Evolutionary conservation across 2,888 invertebrate species (phyloP).

Genomic region (Volucella inflata): DNA sequence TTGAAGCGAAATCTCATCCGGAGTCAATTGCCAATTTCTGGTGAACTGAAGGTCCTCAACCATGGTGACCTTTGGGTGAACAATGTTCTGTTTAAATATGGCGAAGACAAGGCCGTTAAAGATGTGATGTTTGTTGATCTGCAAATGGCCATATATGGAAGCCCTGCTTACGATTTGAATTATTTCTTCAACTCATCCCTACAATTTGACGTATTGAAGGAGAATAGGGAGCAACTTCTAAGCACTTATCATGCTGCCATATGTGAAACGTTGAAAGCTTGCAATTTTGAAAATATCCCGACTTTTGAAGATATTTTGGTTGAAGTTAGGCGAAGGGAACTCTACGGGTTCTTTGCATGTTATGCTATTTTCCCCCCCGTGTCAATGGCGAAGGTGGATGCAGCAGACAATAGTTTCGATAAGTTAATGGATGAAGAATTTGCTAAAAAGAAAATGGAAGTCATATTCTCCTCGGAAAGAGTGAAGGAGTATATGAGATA

Average conservation of each 20-base stretch:
- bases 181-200: constrained; percentile 81
- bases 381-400: constrained; percentile 77
- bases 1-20: constrained; percentile 77
- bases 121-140: constrained; percentile 80
- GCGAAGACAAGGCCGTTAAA: not conserved
- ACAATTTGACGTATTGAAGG: constrained; percentile 78
- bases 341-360: constrained; percentile 79
- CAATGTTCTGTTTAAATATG: constrained; percentile 84
- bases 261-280: constrained; percentile 76
- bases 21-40: constrained; percentile 77
- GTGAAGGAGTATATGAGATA: constrained; percentile 77
- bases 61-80: constrained; percentile 85
- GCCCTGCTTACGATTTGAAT: constrained; percentile 81
- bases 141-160: constrained; percentile 80
- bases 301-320: constrained; percentile 75
- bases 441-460: constrained; percentile 76
- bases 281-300: constrained; percentile 70
- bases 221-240: constrained; percentile 77
- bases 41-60: constrained; percentile 83
- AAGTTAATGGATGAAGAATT: constrained; percentile 76
- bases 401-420: constrained; percentile 76
- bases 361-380: constrained; percentile 79
- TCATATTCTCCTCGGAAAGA: constrained; percentile 78
- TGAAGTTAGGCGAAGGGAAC: constrained; percentile 78
- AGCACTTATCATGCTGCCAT: constrained; percentile 78